These are phyloP conservation scores for Drosophila rellima DNA, from an alignment of 2,888 invertebrate species.

Conservation along the genomic window DNA sequence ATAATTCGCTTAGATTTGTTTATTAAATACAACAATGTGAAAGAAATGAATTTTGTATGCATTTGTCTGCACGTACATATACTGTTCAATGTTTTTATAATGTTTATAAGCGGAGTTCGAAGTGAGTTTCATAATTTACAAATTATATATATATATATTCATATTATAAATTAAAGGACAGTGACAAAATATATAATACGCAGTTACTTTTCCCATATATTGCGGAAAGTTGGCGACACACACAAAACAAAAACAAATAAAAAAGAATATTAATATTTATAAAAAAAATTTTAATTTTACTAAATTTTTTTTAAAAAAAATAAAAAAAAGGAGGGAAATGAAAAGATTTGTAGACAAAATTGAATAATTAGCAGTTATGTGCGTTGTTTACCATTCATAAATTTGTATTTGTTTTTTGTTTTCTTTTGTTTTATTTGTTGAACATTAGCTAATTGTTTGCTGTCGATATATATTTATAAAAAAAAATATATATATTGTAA, in stretches of 20 bases:
- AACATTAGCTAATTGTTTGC: constrained; percentile 59
- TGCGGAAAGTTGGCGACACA: constrained; percentile 10
- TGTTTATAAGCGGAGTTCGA: constrained; percentile 36
- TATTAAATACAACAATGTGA: constrained; percentile 72
- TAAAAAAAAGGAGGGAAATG: constrained; percentile 25
- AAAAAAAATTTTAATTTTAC: constrained; percentile 47
- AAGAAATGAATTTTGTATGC: constrained; percentile 55
- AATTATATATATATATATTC: constrained; percentile 26
- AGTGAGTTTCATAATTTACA: constrained; percentile 49
- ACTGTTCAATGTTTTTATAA: constrained; percentile 50
- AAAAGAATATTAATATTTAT: constrained; percentile 24
- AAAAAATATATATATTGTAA: constrained; percentile 39
- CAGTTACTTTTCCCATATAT: constrained; percentile 2
- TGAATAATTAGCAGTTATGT: constrained; percentile 53
- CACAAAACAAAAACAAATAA: constrained; percentile 30
- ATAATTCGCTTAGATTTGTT: constrained; percentile 67
- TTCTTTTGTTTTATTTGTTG: constrained; percentile 27
- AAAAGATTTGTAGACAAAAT: constrained; percentile 20
- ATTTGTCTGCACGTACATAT: constrained; percentile 52
- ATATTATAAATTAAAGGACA: constrained; percentile 46
- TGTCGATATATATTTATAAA: constrained; percentile 40
- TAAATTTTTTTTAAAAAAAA: constrained; percentile 40
- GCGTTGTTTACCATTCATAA: constrained; percentile 58
- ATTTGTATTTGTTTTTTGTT: constrained; percentile 32
- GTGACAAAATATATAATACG: constrained; percentile 29